Base-by-base conservation (phyloP, 2,113 vertebrate species). In the Mungos mungo region DNA sequence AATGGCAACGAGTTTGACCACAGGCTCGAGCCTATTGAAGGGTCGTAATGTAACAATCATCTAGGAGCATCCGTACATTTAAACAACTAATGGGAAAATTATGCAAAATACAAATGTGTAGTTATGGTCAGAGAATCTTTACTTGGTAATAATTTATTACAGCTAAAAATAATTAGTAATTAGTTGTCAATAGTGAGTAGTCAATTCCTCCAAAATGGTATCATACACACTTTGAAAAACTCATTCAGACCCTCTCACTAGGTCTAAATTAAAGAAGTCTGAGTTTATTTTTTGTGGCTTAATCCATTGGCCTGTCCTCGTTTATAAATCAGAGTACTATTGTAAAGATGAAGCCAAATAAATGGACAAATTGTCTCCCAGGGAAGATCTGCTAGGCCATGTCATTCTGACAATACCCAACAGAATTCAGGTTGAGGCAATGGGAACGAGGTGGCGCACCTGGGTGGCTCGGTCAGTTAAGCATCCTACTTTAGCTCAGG, bases 211-310 rank as follows among this genome's bases (percentile, higher is more conserved):
- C 35, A 96, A 79, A 76, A 86, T 76, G 90, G 83, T 89, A 27
- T 77, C 87, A 90, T 47, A 47, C 25, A 77, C 29, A 76, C 35
- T 94, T 95, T 41, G 71, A 74, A 71, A 76, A 95, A 92, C 54
- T 66, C 33, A 18, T 83, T 82, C 52, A n/a, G 63, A 41, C 50
- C 15, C 45, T 89, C 76, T 38, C 52, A 90, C 41, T 93, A 93
- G 95, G 90, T 96, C 63, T 88, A 52, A 72, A 82, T 96, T 63
- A 71, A 87, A 82, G 33, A 80, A 19, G 79, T 74, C 80, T 65
- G 80, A 93, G 54, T 66, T 97, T 94, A 88, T 96, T 94, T 95
- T 66, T 74, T 71, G 41, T 93, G 90, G 74, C 69, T 95, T 95
- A 71, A 13, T 93, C 60, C 50, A 47, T 4, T 41, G 72, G 33